Percentiles rank a stretch among this genome's conserved stretches.
These are phyloP conservation scores for Drosophila sordidula DNA, from an alignment of 2,888 invertebrate genomes.

Conservation along the genomic window DNA sequence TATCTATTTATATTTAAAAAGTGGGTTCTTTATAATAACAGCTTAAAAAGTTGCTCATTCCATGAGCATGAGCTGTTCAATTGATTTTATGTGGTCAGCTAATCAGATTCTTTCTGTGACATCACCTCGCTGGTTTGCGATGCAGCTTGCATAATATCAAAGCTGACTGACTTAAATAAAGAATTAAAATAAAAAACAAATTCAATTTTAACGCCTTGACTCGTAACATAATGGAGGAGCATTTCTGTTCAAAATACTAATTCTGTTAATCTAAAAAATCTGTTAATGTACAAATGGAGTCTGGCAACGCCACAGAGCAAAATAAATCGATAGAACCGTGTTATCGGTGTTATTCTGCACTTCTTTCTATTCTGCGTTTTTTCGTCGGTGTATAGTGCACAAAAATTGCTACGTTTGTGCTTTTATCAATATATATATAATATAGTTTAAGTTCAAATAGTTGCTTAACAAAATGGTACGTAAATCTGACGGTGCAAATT, in stretches of 20 bases:
- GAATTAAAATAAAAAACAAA: neutral
- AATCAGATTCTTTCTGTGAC: too few relatives aligned
- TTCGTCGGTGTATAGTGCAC: slow-evolving; percentile 62
- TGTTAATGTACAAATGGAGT: neutral
- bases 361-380: slow-evolving; percentile 54
- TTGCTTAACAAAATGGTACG: slow-evolving; percentile 59
- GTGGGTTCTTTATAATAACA: too few relatives aligned
- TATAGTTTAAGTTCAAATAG: slow-evolving; percentile 57
- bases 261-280: neutral
- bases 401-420: slow-evolving; percentile 35
- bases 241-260: slow-evolving; percentile 2
- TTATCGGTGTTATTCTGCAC: slow-evolving; percentile 52
- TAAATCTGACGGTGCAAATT: slow-evolving; percentile 6
- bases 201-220: neutral
- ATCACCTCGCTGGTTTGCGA: too few relatives aligned
- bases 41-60: too few relatives aligned
- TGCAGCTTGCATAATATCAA: too few relatives aligned
- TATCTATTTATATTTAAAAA: too few relatives aligned
- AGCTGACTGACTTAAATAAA: neutral
- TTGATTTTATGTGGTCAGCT: too few relatives aligned
- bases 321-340: slow-evolving; percentile 27
- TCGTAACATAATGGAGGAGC: neutral
- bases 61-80: too few relatives aligned
- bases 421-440: slow-evolving; percentile 13
- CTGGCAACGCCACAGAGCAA: slow-evolving; percentile 33